Evolutionary conservation across 2,888 invertebrate species (phyloP), one percentile per base, ranked within the genome.

Genomic region (Prosapia bicincta): DNA sequence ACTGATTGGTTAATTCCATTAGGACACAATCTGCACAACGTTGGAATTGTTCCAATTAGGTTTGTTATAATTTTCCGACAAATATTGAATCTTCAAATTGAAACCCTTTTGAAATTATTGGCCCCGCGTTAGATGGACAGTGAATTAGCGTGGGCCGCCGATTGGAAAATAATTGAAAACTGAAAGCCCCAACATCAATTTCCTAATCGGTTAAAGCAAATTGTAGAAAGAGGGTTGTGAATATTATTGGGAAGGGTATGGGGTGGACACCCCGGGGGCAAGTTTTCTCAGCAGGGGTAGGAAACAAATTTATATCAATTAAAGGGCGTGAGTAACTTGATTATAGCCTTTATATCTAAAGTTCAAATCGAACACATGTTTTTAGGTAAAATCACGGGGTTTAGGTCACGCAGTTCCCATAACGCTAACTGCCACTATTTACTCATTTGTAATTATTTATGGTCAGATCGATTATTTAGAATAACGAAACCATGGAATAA

Each of bases 81-180:
- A 54, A 54, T 54, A 54, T 54, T 54, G 54, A 54, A 54, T 54
- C 54, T 54, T 54, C 54, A 54, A 54, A 54, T 54, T 54, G 54
- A 54, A 54, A 20, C 20, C 54, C 54, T 54, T 54, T 54, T 20
- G 13, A 38, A 38, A 38, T 13, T 6, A 15, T 38, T 38, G 20
- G 54, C 20, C 20, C 20, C 20, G 54, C n/a, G 54, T 54, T 20
- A 54, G 54, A 54, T 9, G 54, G 54, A 20, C 54, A 5, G 54
- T 20, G 54, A 54, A 20, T 54, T 54, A 54, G 54, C 5, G 54
- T n/a, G 20, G 54, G n/a, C 54, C n/a, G 20, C 54, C 5, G 7
- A 54, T 54, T 54, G 54, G 54, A 54, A 54, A 54, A 54, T 54
- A 54, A 54, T 54, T 54, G 54, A 54, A 54, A 54, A 54, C 54